Base-by-base conservation (phyloP, 1,140 invertebrate genomes). In the Drosophila malerkotliana region DNA sequence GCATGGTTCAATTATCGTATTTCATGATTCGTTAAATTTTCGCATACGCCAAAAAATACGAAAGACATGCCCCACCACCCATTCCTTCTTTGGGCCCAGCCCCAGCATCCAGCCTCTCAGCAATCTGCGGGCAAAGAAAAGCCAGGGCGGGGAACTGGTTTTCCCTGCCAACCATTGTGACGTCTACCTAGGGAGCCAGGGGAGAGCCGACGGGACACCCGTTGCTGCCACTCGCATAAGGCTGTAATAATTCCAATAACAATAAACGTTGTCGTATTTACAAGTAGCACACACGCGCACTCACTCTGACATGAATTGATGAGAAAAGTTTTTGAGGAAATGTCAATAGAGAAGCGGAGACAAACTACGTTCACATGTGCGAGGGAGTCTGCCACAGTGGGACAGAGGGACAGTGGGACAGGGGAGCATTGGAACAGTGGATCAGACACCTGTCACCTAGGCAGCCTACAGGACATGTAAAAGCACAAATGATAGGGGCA, bases 21-120 rank as follows among this genome's bases (percentile, higher is more conserved):
- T 88, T 88, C 83, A 88, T 88, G 83, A 88, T 88, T 88, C 83
- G 83, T 88, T 88, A 88, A 88, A 88, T 88, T 88, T 88, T 88
- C 83, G 83, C 83, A 88, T 88, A 79, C 79, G 83, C 76, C 72
- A 83, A 79, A 88, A 81, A 84, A 85, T 89, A 88, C 76, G 72
- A 68, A 87, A 87, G 83, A 69, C 72, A 76, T 71, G 8, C 44
- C 44, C 44, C 44, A 5, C 18, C 18, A 47, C 15, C 41, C n/a
- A 44, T 18, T 14, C n/a, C 10, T 12, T 4, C n/a, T n/a, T 15
- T 5, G 4, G 56, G 63, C 51, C 49, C 26, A 28, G 26, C 26
- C 15, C 53, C 21, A 12, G 37, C 32, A 32, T 8, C 52, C 52
- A 5, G 9, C 48, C 53, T 24, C 18, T 24, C 60, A 49, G 32